Percentiles rank a stretch among this genome's conserved stretches.
These are phyloP conservation scores for Cataglyphis cursor DNA, from an alignment of 2,888 invertebrate genomes.

Conservation along the genomic window DNA sequence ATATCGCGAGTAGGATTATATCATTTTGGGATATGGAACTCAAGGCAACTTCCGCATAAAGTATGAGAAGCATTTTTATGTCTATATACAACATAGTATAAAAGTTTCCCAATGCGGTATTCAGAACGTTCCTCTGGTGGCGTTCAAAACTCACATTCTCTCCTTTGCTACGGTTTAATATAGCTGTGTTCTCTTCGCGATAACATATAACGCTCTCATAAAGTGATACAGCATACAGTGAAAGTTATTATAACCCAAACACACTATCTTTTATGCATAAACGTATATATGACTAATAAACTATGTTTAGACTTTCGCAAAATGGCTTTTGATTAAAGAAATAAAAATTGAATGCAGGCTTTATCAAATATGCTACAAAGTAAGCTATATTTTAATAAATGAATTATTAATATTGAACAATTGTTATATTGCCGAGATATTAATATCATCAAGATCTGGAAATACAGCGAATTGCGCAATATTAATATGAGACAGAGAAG, in stretches of 20 bases:
- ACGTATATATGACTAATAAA: not conserved
- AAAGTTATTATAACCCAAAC: constrained; percentile 29
- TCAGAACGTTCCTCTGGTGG: constrained; percentile 58
- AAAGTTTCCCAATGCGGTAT: constrained; percentile 70
- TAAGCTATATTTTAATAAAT: not conserved
- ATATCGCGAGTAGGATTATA: constrained; percentile 41
- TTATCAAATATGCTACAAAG: not conserved
- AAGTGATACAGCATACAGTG: not conserved
- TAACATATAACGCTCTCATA: constrained; percentile 29
- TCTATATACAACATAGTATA: constrained; percentile 58
- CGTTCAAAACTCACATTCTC: constrained; percentile 30
- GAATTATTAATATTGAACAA: not conserved
- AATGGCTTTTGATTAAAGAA: not conserved
- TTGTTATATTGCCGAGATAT: not conserved
- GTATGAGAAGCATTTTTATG: constrained; percentile 64
- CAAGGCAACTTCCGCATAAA: constrained; percentile 53
- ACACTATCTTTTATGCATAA: constrained; percentile 7
- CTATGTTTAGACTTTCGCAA: not conserved
- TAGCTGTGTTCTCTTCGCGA: not conserved
- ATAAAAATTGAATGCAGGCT: not conserved
- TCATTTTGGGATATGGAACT: constrained; percentile 56
- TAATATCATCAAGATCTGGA: not conserved
- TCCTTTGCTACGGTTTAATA: constrained; percentile 43
- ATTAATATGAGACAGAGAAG: not conserved
- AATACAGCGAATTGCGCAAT: not conserved